Percentiles rank a stretch among this genome's conserved stretches.
These are phyloP conservation scores for Menidia menidia DNA, from an alignment of 2,797 vertebrate genomes.

Conservation along the genomic window DNA sequence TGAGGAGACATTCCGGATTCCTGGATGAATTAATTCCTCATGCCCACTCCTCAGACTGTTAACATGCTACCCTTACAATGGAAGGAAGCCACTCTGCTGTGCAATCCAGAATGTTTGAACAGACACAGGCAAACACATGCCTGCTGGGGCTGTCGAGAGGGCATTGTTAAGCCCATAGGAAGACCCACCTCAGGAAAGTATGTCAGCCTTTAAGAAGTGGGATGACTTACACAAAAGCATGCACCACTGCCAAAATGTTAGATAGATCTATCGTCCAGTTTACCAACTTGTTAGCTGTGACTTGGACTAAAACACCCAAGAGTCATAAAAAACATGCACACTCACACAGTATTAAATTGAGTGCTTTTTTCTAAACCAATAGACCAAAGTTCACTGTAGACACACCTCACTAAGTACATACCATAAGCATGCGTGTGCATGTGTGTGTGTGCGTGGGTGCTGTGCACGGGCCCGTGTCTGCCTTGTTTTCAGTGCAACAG, in stretches of 20 bases:
- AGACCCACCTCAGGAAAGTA: constrained; percentile 78
- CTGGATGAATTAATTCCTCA: constrained; percentile 46
- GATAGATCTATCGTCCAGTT: constrained; percentile 34
- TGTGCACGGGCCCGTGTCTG: constrained; percentile 7
- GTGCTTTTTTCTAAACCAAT: constrained; percentile 16
- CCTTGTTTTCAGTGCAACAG: constrained; percentile 38
- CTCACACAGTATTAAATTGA: constrained; percentile 7
- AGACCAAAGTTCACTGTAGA: constrained; percentile 18
- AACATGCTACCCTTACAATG: constrained; percentile 57
- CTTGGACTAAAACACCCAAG: constrained; percentile 9
- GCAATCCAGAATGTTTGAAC: constrained; percentile 37
- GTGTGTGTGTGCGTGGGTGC: not conserved
- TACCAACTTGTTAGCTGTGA: constrained; percentile 36
- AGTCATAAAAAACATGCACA: constrained; percentile 22
- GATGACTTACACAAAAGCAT: constrained; percentile 36
- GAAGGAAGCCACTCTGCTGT: constrained; percentile 62
- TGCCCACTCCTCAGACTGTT: constrained; percentile 33
- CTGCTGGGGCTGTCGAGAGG: constrained; percentile 28
- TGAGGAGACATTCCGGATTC: constrained; percentile 55
- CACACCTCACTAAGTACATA: constrained; percentile 41
- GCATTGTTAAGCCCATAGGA: constrained; percentile 70
- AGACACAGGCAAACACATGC: constrained; percentile 41
- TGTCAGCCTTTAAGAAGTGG: constrained; percentile 68
- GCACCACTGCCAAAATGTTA: constrained; percentile 31
- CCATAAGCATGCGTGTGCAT: constrained; percentile 4